Conservation (phyloP, 2,888 invertebrate species). For the Drosophila cognata region DNA sequence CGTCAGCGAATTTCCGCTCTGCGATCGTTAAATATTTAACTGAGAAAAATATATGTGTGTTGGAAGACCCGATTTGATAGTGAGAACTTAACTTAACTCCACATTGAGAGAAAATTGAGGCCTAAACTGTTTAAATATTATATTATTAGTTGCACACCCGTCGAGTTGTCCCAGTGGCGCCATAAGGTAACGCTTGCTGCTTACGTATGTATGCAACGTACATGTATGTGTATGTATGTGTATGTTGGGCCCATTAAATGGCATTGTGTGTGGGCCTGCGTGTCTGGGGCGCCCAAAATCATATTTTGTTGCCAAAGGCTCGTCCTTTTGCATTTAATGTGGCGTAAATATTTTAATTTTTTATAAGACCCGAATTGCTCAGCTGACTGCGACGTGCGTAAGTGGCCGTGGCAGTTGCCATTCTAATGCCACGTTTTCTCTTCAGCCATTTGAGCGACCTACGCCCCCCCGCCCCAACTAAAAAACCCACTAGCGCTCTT, state of each 20-base stretch:
- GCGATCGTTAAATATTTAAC: not conserved
- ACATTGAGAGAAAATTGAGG: not conserved
- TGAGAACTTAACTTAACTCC: too few species aligned
- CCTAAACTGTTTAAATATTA: slow-evolving; percentile 49
- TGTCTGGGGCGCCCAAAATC: slow-evolving; percentile 65
- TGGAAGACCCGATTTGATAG: not conserved
- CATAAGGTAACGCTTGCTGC: slow-evolving; percentile 48
- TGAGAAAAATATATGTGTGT: not conserved
- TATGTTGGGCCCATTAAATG: slow-evolving; percentile 45
- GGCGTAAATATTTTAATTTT: slow-evolving; percentile 82
- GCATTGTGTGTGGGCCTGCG: slow-evolving; percentile 12
- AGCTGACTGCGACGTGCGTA: slow-evolving; percentile 81
- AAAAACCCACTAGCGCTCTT: slow-evolving; percentile 14
- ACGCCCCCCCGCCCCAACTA: slow-evolving; percentile 10
- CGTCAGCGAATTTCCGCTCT: too few species aligned
- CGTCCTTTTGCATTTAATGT: slow-evolving; percentile 77
- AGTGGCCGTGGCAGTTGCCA: slow-evolving; percentile 80
- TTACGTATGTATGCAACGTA: not conserved
- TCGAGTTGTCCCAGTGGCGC: slow-evolving; percentile 50
- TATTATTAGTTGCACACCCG: slow-evolving; percentile 53
- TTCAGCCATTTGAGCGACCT: slow-evolving; percentile 46
- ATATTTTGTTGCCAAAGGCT: slow-evolving; percentile 71
- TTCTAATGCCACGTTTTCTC: slow-evolving; percentile 77
- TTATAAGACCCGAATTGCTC: slow-evolving; percentile 72
- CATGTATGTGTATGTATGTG: not conserved